Base-by-base conservation (phyloP, 2,888 invertebrate genomes). In the Mythimna albipuncta region DNA sequence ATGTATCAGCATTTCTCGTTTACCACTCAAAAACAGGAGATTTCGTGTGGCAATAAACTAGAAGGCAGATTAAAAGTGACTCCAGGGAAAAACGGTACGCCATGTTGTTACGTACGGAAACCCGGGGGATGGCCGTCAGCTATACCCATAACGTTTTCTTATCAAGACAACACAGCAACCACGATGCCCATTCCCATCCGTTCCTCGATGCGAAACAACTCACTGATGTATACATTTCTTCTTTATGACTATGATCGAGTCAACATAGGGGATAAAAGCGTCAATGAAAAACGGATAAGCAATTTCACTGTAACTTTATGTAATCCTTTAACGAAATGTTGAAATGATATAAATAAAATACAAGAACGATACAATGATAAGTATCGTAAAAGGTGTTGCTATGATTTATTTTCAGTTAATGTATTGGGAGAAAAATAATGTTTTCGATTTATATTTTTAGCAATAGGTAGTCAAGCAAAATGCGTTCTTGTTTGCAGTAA, bases 111-210 rank as follows among this genome's bases (percentile, higher is more conserved):
- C 90, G 89, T 90, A 91, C 86, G 88, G 89, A 87, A 82, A 83
- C 91, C 89, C 91, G 87, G 78, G 90, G 90, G 92, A 92, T 87
- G 86, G 87, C 89, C 90, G 91, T 92, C 91, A 90, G 91, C 89
- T 89, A 89, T 89, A 87, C 89, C 89, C 91, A 91, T 93, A 92
- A 93, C 89, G 88, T 92, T 93, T 91, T 89, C 93, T 94, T 94
- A 94, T 94, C 93, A 90, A 91, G 90, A 90, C 90, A 90, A 90
- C 89, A 89, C 92, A 93, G 90, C 90, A 81, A 85, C 83, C 88
- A 88, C 89, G 83, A 88, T 68, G 54, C 85, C 70, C 67, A 78
- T 78, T 77, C 81, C 78, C 75, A 80, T 77, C 75, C 70, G 69
- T 72, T 79, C 63, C 64, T 64, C 64, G 71, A 65, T 72, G 75